Evolutionary conservation across 2,797 vertebrate species (phyloP).

Genomic region (Acrocephalus scirpaceus): DNA sequence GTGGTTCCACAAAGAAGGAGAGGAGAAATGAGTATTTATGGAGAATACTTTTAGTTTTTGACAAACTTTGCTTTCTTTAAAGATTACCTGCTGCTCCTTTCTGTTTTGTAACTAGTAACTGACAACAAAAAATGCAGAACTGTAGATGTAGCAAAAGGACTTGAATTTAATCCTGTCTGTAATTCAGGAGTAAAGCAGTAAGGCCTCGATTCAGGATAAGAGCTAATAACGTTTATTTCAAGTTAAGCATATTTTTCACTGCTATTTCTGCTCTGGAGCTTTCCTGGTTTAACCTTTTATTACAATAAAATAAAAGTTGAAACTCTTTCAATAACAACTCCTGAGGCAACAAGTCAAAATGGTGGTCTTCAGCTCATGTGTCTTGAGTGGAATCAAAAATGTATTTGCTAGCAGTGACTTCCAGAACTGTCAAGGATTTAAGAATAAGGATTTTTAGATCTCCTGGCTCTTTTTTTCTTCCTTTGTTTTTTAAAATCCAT

Average conservation of each 20-base stretch:
- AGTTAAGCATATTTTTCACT: background rate
- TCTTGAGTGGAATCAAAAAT: background rate
- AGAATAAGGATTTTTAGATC: background rate
- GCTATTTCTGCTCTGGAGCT: background rate
- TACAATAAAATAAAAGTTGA: background rate
- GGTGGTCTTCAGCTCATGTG: background rate
- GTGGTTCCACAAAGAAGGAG: background rate
- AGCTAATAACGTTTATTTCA: background rate
- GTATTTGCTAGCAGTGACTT: background rate
- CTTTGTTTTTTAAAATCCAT: background rate
- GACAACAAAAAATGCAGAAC: background rate
- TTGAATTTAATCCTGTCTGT: background rate
- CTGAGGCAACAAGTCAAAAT: background rate
- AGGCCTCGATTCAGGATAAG: background rate
- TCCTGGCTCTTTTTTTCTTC: background rate
- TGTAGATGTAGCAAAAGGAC: background rate
- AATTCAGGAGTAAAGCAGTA: background rate
- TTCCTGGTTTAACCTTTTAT: background rate
- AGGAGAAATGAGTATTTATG: background rate
- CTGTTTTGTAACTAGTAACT: background rate
- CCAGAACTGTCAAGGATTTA: background rate
- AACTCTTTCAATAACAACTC: background rate
- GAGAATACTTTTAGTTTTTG: background rate
- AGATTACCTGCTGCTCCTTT: background rate
- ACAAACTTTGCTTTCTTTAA: background rate